Evolutionary conservation across 1,140 invertebrate species (phyloP), one percentile per base, ranked within the genome.

Genomic region (Dufourea novaeangliae): DNA sequence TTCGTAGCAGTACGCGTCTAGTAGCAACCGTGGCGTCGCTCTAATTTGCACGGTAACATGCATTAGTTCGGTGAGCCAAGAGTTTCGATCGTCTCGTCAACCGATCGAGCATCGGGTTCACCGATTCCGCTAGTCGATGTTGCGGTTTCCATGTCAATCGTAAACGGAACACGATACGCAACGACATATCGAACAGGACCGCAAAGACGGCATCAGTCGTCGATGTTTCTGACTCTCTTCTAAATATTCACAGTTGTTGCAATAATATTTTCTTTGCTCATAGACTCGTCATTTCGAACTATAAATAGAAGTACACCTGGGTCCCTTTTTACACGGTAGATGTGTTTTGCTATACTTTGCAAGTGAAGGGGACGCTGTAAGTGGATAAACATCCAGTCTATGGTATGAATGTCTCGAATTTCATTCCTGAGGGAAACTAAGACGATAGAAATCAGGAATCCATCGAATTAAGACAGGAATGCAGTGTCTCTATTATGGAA

Each of bases 131-230:
- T 5, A 67, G 77, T 74, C 46, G 72, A 56, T 77, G 75, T 64
- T 82, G 76, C 69, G 79, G 84, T 85, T 50, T 66, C 69, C 79
- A 56, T 69, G 83, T 78, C 84, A 83, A 75, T 85, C 68, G 79
- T 70, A 80, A n/a, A 77, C 44, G 52, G 71, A 52, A 27, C n/a
- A 62, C 69, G 59, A 64, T 52, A 54, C 46, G 56, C 64, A 68
- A 44, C 25, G 62, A 82, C 64, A 71, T 79, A 80, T 80, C 59
- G 72, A 50, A 41, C 59, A 29, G 17, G 22, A 71, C 74, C 81
- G 64, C 84, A 79, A 86, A 82, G 73, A 80, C 66, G 78, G 52
- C 80, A 62, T 41, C 46, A 62, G 64, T 74, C 52, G 61, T 76
- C 69, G 75, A 63, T 56, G 52, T 76, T n/a, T 73, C 72, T 46